Evolutionary conservation across 2,888 invertebrate species (phyloP).

Genomic region (Morpho achilles): DNA sequence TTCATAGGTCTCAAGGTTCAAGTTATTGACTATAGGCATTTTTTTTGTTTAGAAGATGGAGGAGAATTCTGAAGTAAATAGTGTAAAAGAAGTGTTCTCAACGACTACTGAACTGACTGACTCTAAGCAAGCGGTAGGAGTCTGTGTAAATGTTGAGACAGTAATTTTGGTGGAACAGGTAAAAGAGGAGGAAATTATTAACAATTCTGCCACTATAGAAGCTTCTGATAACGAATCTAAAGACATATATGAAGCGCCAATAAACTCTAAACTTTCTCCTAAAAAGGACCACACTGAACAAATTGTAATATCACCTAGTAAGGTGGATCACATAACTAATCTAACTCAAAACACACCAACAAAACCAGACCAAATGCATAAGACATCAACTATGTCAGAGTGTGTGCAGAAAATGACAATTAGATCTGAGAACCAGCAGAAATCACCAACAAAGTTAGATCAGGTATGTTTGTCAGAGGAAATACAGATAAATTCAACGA

Average conservation of each 20-base stretch:
- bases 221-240: conserved; percentile 4
- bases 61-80: conserved; percentile 57
- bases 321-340: not conserved
- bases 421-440: conserved; percentile 26
- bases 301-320: conserved; percentile 5
- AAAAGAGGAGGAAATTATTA: conserved; percentile 34
- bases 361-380: conserved; percentile 2
- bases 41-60: conserved; percentile 57
- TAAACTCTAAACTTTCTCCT: conserved; percentile 5
- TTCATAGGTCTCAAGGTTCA: conserved; percentile 27
- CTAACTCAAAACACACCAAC: conserved; percentile 2
- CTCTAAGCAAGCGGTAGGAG: conserved; percentile 48
- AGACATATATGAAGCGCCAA: conserved; percentile 6
- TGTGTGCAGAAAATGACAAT: conserved; percentile 26
- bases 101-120: conserved; percentile 57
- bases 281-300: conserved; percentile 1
- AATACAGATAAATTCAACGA: not conserved
- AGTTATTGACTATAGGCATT: conserved; percentile 7
- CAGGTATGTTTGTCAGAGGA: not conserved
- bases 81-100: conserved; percentile 68
- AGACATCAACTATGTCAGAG: conserved; percentile 19
- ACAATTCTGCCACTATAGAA: conserved; percentile 30
- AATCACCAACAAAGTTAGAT: not conserved
- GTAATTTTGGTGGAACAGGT: conserved; percentile 58
- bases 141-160: conserved; percentile 55